These are phyloP conservation scores for Eulemur rubriventer DNA, from an alignment of 2,797 vertebrate species.

Conservation along the genomic window DNA sequence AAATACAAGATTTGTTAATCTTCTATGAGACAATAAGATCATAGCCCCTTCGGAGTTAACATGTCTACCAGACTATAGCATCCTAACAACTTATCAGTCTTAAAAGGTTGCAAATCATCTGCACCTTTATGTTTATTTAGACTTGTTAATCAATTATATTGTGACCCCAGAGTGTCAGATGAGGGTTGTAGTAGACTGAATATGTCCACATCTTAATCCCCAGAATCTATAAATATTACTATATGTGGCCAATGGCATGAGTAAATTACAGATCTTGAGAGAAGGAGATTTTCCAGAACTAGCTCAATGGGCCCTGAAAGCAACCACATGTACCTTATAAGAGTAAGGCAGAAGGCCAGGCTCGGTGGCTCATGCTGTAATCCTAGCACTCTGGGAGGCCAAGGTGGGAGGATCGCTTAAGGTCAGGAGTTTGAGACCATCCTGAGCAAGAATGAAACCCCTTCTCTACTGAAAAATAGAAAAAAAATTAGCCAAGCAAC, in stretches of 20 bases:
- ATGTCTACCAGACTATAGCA: background rate
- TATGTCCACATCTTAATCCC: background rate
- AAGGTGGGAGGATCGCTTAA: no score
- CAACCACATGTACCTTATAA: background rate
- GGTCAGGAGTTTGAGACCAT: no score
- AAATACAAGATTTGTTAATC: background rate
- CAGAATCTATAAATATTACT: background rate
- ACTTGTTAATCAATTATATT: conserved; percentile 22
- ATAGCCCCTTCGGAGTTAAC: background rate
- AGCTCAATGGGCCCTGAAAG: background rate
- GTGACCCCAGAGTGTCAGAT: background rate
- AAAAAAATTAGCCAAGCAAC: no score
- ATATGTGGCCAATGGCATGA: background rate
- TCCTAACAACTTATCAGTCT: background rate
- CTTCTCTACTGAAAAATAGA: no score
- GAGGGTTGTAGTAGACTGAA: background rate
- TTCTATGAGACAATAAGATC: background rate
- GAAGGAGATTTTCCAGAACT: background rate
- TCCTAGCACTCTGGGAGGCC: no score
- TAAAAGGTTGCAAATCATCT: background rate
- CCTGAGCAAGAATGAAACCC: no score
- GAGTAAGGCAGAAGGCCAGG: background rate
- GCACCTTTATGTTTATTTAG: background rate
- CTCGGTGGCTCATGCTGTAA: no score
- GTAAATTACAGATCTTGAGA: background rate